Base-by-base conservation (phyloP, 2,113 vertebrate species). In the Rhinoderma darwinii region DNA sequence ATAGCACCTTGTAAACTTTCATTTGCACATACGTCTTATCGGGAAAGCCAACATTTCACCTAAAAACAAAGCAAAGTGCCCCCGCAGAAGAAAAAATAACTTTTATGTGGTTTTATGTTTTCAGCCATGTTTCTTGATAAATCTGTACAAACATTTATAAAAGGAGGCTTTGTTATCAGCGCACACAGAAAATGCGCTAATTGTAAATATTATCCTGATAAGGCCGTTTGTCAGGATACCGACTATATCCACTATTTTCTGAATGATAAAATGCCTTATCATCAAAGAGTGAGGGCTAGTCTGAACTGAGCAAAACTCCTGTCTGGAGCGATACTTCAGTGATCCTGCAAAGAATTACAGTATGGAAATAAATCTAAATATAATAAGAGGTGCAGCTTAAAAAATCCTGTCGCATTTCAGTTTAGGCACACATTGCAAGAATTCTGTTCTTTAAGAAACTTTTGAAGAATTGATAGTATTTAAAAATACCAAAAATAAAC, bases 51-150 rank as follows among this genome's bases (percentile, higher is more conserved):
- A 54, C 15, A 54, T 22, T 78, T 78, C 18, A 56, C 47, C 37
- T 5, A 35, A 35, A 79, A 22, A 72, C 68, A 72, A 72, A 72
- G 32, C 47, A 37, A 51, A 79, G 47, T 56, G 76, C 10, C 37
- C 30, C 15, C 10, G 18, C 30, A 27, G 41, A 75, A 30, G 37
- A 47, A 75, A 47, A 7, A 2, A 47, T 2, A 20, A 14, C 76
- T 56, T 79, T 56, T 30, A 76, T 30, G n/a, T 76, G 27, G 25
- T 76, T 47, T 30, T 20, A 51, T 50, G 47, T 51, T 51, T 51
- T 50, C 7, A 43, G 47, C 44, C 47, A 78, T 54, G 68, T 37
- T 77, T 77, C 75, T 51, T 77, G 75, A 51, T 77, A 56, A 79
- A 54, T 20, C 3, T 39, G 20, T 20, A 37, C 32, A 59, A 80